Base-by-base conservation (phyloP, 1,140 invertebrate genomes). In the Araneus ventricosus region DNA sequence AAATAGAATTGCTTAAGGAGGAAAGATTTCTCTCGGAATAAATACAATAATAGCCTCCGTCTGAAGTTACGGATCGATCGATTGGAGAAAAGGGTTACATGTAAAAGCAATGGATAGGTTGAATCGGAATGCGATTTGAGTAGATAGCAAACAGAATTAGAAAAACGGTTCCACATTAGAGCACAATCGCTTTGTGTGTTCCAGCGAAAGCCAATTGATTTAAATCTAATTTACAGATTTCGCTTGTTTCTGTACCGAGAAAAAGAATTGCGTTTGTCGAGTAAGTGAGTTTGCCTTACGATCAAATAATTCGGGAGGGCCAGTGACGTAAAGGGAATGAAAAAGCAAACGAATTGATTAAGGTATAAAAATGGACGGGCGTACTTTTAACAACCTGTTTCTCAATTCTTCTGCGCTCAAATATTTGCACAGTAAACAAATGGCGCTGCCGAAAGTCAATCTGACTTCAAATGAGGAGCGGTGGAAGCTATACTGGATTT, bases 201-300 rank as follows among this genome's bases (percentile, higher is more conserved):
- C 27, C 84, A 59, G 3, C 45, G 91, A 59, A 93, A 87, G 91
- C 85, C 91, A 88, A 93, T 93, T 93, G 91, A 93, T 86, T 93
- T 88, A 75, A 93, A 93, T 80, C 59, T 93, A 93, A 93, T 93
- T 93, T 88, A 93, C 91, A 93, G 91, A 93, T 88, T 87, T 91
- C 37, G 27, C 59, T 85, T 67, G 79, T 59, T 63, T 75, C 59
- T 88, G 22, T 39, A 70, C 57, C n/a, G 57, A 90, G 30, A 90
- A 79, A 61, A 91, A 91, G 27, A 67, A 82, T 67, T 70, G 59
- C 30, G 80, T 91, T 88, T 93, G 91, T 70, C 22, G n/a, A 85
- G 59, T 85, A 93, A 93, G 59, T 41, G n/a, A 86, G 91, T 93
- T 93, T 93, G 52, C 67, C 45, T 87, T 75, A 88, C 67, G 85